Evolutionary conservation across 2,888 invertebrate genomes (phyloP).

Genomic region (Caradrina kadenii): DNA sequence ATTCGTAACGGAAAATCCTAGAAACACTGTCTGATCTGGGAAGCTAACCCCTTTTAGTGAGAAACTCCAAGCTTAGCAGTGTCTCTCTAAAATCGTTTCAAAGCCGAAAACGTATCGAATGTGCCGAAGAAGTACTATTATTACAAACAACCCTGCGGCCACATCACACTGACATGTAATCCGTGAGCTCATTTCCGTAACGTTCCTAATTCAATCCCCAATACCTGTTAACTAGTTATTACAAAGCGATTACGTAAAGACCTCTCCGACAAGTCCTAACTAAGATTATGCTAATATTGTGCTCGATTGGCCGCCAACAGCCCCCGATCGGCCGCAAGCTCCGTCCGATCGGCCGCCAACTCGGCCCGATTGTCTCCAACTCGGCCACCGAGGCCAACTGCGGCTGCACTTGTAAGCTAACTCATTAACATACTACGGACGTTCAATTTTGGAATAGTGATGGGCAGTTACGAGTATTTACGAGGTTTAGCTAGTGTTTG

Average conservation of each 20-base stretch:
- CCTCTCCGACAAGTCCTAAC: slow-evolving; percentile 4
- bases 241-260: slow-evolving; percentile 44
- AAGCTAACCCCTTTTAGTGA: no score
- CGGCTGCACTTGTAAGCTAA: slow-evolving; percentile 39
- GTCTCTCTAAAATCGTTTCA: no score
- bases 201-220: slow-evolving; percentile 18
- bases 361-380: slow-evolving; percentile 6
- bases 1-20: no score
- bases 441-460: slow-evolving; percentile 30
- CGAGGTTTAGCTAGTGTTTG: slow-evolving; percentile 7
- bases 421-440: slow-evolving; percentile 45
- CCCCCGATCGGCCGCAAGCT: slow-evolving; percentile 16
- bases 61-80: no score
- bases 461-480: slow-evolving; percentile 19
- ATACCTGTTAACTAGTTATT: slow-evolving; percentile 33
- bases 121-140: not conserved
- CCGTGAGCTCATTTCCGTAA: slow-evolving; percentile 4
- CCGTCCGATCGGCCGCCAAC: slow-evolving; percentile 2
- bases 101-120: no score
- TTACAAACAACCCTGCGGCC: not conserved
- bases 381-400: slow-evolving; percentile 1
- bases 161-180: not conserved
- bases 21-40: no score
- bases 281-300: slow-evolving; percentile 48
- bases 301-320: slow-evolving; percentile 1